These are phyloP conservation scores for Lamprologus callipterus DNA, from an alignment of 2,113 vertebrate genomes.

Conservation along the genomic window DNA sequence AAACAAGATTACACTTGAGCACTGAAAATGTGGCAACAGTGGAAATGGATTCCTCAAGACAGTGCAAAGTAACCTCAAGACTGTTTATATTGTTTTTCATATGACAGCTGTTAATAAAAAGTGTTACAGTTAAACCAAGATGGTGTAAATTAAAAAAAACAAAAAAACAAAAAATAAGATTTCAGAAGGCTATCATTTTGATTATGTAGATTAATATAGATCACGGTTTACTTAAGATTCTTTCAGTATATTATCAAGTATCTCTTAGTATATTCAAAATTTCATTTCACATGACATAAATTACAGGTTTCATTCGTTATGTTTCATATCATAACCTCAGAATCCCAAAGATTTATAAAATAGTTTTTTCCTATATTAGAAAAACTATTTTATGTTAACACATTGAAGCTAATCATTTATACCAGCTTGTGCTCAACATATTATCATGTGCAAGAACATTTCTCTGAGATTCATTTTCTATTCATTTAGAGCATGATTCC, in stretches of 20 bases:
- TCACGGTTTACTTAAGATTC: background rate
- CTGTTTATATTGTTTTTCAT: background rate
- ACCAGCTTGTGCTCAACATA: background rate
- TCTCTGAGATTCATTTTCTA: background rate
- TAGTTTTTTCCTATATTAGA: background rate
- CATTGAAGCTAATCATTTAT: background rate
- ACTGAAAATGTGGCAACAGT: background rate
- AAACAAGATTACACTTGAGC: background rate
- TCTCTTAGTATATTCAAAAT: background rate
- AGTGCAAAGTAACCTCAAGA: background rate
- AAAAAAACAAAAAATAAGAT: background rate
- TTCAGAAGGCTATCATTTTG: background rate
- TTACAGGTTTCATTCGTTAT: background rate
- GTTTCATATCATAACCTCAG: background rate
- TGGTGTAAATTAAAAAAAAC: fast-evolving
- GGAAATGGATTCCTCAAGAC: background rate
- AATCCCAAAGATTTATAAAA: background rate
- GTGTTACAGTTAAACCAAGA: background rate
- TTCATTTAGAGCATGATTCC: background rate
- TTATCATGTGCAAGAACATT: background rate
- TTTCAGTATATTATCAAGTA: background rate
- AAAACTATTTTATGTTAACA: background rate
- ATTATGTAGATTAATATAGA: background rate
- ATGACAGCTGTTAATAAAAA: background rate
- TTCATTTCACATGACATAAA: background rate